These are phyloP conservation scores for Lucilia cuprina DNA, from an alignment of 1,140 invertebrate species.

Conservation along the genomic window DNA sequence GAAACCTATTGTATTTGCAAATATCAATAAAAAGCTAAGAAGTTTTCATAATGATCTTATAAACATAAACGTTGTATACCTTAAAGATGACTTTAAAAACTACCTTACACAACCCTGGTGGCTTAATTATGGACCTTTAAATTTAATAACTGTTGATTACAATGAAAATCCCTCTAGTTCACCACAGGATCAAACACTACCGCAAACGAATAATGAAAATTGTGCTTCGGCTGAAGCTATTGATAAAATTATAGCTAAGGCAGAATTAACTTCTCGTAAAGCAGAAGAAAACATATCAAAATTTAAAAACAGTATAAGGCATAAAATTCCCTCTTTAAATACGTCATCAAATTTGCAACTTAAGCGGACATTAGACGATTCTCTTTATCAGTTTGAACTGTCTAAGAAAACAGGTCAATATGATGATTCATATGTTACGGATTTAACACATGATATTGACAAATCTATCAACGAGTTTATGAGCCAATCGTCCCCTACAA, in stretches of 20 bases:
- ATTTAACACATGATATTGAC: constrained; percentile 16
- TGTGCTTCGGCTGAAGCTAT: background rate
- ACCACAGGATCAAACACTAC: background rate
- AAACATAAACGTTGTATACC: constrained; percentile 33
- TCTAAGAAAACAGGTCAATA: constrained; percentile 29
- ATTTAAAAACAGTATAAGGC: background rate
- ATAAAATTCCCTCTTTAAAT: background rate
- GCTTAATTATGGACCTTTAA: constrained; percentile 35
- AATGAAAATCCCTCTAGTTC: background rate
- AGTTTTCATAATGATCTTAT: constrained; percentile 4
- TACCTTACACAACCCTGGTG: constrained; percentile 40
- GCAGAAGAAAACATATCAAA: constrained; percentile 13
- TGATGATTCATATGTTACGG: background rate
- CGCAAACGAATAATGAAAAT: background rate
- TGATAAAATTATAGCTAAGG: constrained; percentile 32
- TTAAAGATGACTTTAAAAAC: background rate
- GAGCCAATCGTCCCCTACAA: background rate
- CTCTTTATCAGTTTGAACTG: constrained; percentile 40
- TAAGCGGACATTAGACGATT: constrained; percentile 36
- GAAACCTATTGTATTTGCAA: constrained; percentile 35
- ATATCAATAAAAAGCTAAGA: constrained; percentile 26
- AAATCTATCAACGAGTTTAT: constrained; percentile 8
- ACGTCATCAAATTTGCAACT: background rate
- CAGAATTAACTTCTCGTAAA: constrained; percentile 31
- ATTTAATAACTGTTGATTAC: constrained; percentile 36